phyloP scores from a whole-genome alignment of 2,888 invertebrate genomes.

The Autographa pulchrina region DNA sequence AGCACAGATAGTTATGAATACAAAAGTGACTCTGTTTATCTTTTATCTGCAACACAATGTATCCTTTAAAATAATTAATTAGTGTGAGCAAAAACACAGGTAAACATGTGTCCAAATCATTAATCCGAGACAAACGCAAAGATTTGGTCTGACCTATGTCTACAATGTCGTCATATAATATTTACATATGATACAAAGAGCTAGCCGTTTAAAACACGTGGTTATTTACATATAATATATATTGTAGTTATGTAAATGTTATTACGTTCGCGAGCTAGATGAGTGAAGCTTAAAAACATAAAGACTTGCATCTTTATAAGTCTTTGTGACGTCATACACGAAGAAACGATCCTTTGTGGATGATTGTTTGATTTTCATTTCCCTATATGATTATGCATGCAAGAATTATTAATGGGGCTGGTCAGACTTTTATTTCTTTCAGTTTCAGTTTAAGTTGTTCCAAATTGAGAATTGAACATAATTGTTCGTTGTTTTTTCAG shows the following conservation, averaged over 20 bases:
- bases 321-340: neutral
- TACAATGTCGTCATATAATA: neutral
- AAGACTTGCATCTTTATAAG: neutral
- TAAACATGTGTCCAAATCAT: too few species aligned
- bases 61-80: too few species aligned
- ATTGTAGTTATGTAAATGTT: neutral
- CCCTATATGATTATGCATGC: neutral
- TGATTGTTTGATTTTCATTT: neutral
- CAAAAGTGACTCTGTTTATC: too few species aligned
- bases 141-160: neutral
- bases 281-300: neutral
- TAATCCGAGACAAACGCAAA: neutral
- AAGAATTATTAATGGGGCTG: too few species aligned
- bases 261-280: neutral
- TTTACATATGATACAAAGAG: neutral
- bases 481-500: too few species aligned
- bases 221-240: constrained; percentile 1
- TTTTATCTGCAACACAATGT: too few species aligned
- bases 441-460: too few species aligned
- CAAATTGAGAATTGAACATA: too few species aligned
- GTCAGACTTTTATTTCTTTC: too few species aligned
- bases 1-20: too few species aligned
- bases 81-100: too few species aligned
- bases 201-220: neutral
- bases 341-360: neutral